Evolutionary conservation across 1,140 invertebrate species (phyloP), one percentile per base, ranked within the genome.

Genomic region (Monochamus saltuarius): DNA sequence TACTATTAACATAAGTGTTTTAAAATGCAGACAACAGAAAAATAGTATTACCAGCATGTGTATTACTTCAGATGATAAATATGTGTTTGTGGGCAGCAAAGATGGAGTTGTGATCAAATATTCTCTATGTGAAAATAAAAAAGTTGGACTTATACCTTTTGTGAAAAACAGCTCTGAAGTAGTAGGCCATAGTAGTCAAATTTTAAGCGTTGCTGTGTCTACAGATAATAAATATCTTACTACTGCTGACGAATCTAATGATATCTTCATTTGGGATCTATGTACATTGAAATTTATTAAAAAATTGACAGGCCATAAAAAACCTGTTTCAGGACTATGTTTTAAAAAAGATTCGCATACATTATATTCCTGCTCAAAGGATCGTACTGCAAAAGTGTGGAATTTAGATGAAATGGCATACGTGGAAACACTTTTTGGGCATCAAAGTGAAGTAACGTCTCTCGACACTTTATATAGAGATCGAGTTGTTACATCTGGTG

Each of bases 381-480:
- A 99, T 76, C 82, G 89, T 66, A 88, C 90, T 34, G 88, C 97
- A 0, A 91, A 90, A 81, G 87, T 97, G 29, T 99, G 95, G 95
- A 94, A 91, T 66, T 79, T 98, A 16, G 91, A 94, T 82, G 95
- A 98, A 73, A 93, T 96, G 90, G 87, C 89, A 8, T 98, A 97
- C 80, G 89, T 98, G 7, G 96, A 99, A 82, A 94, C 93, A 56
- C 79, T 98, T 81, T 95, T 94, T 82, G 95, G 95, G 10, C 95
- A 98, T 80, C 91, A 96, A 75, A 87, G 87, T 67, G 79, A 80
- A n/a, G 88, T 98, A 3, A 93, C 91, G 7, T 86, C 85, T n/a
- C 91, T 98, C 47, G 96, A 98, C 80, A 87, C 90, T 1, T 73
- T 94, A 40, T 82, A 85, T 43, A 82, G 89, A 63, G 95, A 98